A percentile compares a stretch with the other conserved stretches of the same genome.
phyloP scores from a whole-genome alignment of 2,113 vertebrate species.

The Takifugu flavidus region DNA sequence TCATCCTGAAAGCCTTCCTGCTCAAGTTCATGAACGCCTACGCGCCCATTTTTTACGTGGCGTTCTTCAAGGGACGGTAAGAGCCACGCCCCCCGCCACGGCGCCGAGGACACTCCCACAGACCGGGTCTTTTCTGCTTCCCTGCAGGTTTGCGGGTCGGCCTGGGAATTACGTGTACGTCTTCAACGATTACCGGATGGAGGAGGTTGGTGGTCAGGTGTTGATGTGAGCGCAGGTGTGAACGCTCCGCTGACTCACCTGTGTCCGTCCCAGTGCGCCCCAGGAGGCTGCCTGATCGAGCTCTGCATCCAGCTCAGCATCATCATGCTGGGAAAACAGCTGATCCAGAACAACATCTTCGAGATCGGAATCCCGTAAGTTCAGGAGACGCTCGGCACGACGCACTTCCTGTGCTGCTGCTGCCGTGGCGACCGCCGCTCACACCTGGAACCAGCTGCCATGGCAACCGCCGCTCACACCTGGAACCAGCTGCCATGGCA shows the following conservation, averaged over 20 bases:
- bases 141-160: constrained; percentile 86
- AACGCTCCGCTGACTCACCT: not conserved
- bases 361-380: constrained; percentile 97
- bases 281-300: constrained; percentile 95
- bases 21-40: constrained; percentile 97
- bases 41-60: constrained; percentile 96
- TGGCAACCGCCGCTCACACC: too few relatives aligned
- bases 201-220: constrained; percentile 77
- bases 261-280: constrained; percentile 83
- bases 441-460: too few relatives aligned
- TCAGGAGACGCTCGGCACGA: too few relatives aligned
- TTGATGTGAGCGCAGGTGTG: not conserved
- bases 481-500: too few relatives aligned
- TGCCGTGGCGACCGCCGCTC: too few relatives aligned
- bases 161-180: constrained; percentile 91
- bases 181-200: constrained; percentile 90
- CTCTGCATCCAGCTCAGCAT: constrained; percentile 97
- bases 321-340: constrained; percentile 98
- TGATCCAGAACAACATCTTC: constrained; percentile 98
- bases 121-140: constrained; percentile 1
- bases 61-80: constrained; percentile 97
- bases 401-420: too few relatives aligned
- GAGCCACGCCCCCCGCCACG: constrained; percentile 11
- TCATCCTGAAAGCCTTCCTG: constrained; percentile 93
- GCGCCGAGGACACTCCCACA: too few relatives aligned